These are phyloP conservation scores for Malurus elegans DNA, from an alignment of 2,113 vertebrate species.

Conservation along the genomic window DNA sequence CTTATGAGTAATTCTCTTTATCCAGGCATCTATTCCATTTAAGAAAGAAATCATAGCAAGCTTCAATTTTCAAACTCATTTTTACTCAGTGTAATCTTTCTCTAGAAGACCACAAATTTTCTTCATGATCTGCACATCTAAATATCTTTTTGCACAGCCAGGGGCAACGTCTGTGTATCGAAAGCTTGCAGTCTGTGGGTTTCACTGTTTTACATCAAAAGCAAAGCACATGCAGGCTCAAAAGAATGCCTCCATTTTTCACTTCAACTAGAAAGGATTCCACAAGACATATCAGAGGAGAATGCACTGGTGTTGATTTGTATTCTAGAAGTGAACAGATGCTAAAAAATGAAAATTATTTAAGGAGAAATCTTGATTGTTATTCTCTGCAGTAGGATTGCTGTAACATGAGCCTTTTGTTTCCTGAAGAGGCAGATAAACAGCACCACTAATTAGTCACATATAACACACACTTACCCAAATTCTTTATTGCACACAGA, in stretches of 20 bases:
- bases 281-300: neutral
- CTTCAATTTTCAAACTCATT: neutral
- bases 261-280: neutral
- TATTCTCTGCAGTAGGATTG: neutral
- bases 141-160: neutral
- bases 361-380: neutral
- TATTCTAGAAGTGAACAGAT: neutral
- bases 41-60: neutral
- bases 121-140: neutral
- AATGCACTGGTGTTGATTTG: neutral
- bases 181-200: neutral
- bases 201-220: neutral
- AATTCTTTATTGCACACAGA: neutral
- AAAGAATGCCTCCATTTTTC: neutral
- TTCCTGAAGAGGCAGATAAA: slow-evolving; percentile 3
- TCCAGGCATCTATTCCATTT: neutral
- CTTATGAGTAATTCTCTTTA: neutral
- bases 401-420: slow-evolving; percentile 10
- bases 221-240: neutral
- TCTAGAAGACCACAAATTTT: neutral
- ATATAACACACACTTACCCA: neutral
- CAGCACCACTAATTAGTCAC: neutral
- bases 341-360: neutral
- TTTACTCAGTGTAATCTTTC: neutral
- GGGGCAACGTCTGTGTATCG: rapidly evolving